These are phyloP conservation scores for Periplaneta americana DNA, from an alignment of 1,140 invertebrate species.

Conservation along the genomic window DNA sequence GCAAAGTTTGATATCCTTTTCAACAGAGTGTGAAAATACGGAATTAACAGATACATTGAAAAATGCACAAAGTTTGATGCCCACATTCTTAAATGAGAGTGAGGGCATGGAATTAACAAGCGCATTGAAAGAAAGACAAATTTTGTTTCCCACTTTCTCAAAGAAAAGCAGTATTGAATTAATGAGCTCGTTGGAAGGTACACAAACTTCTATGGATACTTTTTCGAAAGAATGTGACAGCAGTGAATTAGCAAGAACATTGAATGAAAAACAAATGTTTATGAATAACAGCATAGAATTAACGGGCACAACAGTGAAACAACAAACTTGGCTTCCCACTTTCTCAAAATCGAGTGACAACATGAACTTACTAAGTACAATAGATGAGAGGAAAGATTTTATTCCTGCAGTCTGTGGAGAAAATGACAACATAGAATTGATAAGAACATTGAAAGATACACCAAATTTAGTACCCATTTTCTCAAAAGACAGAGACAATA, in stretches of 20 bases:
- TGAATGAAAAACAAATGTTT: neutral
- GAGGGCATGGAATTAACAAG: neutral
- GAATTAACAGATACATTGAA: neutral
- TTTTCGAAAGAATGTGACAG: neutral
- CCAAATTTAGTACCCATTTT: no score
- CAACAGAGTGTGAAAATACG: no score
- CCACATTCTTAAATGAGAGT: no score
- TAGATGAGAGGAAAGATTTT: neutral
- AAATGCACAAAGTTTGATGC: neutral
- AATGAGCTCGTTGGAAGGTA: neutral
- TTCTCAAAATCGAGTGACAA: no score
- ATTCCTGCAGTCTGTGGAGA: no score
- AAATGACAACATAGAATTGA: neutral
- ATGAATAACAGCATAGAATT: no score
- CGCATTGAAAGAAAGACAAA: neutral
- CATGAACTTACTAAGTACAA: neutral
- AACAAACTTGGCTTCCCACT: no score
- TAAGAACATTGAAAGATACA: no score
- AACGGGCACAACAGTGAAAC: no score
- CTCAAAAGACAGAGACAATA: no score
- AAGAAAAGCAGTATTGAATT: neutral
- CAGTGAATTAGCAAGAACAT: neutral
- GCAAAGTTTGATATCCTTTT: no score
- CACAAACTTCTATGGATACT: neutral
- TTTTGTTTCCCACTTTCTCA: neutral